Evolutionary conservation across 2,797 vertebrate species (phyloP).

Genomic region (Eospalax fontanierii): DNA sequence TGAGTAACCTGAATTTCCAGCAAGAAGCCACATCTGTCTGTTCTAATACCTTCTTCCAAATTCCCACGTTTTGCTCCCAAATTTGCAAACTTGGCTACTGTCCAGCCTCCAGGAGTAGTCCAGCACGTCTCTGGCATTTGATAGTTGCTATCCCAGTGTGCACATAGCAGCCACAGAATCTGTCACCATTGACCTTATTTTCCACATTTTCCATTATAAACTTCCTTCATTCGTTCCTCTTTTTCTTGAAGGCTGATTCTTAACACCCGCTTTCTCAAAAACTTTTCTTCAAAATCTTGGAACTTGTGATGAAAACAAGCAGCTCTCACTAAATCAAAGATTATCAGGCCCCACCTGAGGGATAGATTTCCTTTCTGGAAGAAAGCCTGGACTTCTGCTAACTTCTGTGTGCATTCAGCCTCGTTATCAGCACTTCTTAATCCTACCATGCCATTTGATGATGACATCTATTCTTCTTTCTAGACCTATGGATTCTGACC

Average conservation of each 20-base stretch:
- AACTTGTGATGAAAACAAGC: background rate
- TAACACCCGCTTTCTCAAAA: background rate
- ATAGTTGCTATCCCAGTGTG: too few species aligned
- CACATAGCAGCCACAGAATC: too few species aligned
- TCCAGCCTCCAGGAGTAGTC: background rate
- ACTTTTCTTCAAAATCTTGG: background rate
- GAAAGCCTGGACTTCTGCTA: background rate
- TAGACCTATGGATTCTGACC: background rate
- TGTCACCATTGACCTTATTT: background rate
- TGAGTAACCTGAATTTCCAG: background rate
- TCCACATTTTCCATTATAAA: background rate
- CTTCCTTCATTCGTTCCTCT: background rate
- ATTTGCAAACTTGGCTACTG: background rate
- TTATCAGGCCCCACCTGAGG: too few species aligned
- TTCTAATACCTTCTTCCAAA: background rate
- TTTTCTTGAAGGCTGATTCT: background rate
- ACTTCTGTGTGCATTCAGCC: too few species aligned
- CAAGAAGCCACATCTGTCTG: background rate
- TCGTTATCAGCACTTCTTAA: background rate
- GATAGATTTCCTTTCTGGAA: background rate
- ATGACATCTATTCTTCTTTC: background rate
- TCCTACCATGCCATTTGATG: too few species aligned
- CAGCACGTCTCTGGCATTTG: background rate
- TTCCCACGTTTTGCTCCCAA: background rate
- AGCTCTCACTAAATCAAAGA: background rate